Evolutionary conservation across 2,797 vertebrate species (phyloP), one percentile per base, ranked within the genome.

Genomic region (Gymnoscopelus microlampas): DNA sequence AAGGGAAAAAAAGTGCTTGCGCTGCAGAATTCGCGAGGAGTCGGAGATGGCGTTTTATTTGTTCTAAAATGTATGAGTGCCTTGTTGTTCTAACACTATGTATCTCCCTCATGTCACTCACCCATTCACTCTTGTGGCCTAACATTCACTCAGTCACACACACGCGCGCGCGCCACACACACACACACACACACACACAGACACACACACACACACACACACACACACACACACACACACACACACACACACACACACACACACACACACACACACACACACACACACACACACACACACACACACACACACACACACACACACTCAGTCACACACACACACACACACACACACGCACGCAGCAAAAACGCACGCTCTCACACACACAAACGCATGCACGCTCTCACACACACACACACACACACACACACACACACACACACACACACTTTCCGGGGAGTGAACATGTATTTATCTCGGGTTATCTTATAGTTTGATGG

Each of bases 21-120:
- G 4, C 49, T 66, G 82, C 86, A 86, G 76, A 82, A 84, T 88
- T 83, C 78, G 66, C 71, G 63, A 76, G 76, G 53, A 78, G 76
- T 76, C 66, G 60, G 68, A 67, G 77, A 79, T 68, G 48, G 71
- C 66, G 70, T 83, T 88, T 44, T 80, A 81, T 85, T 83, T 82
- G 69, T 77, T 66, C 3, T 60, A 71, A 53, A 79, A 82, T 85
- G 59, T 83, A 83, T 74, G 82, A 79, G 63, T 3, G 2, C 39
- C 14, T 13, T 53, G 15, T 48, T 23, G 70, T 70, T 63, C 26
- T 60, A 49, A 32, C 9, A 13, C 50, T 64, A 61, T 71, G 59
- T 44, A 15, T 54, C 56, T 75, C 60, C 65, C 60, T 58, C n/a
- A 8, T 9, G 39, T 44, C 39, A 19, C 53, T 51, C 67, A 54